These are phyloP conservation scores for Anagrus nilaparvatae DNA, from an alignment of 1,140 invertebrate genomes.

Conservation along the genomic window DNA sequence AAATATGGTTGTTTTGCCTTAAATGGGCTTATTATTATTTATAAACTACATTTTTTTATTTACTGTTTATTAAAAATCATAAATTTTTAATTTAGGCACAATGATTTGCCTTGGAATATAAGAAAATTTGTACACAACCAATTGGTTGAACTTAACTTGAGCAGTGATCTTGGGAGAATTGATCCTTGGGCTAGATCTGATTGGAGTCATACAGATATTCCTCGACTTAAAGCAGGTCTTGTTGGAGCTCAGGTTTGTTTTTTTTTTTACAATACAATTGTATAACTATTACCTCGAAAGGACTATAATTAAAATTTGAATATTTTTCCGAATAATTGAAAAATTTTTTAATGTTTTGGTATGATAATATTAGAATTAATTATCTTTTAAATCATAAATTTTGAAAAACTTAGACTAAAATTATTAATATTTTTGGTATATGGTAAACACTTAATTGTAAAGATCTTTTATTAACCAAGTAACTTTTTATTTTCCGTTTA, in stretches of 20 bases:
- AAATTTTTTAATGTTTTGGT: no score
- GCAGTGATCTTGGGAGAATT: constrained; percentile 58
- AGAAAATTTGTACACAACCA: constrained; percentile 73
- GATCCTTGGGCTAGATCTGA: constrained; percentile 70
- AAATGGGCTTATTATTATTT: constrained; percentile 6
- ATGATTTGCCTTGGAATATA: constrained; percentile 80
- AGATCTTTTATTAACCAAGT: no score
- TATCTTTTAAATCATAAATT: no score
- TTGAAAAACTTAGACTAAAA: no score
- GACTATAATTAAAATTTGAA: no score
- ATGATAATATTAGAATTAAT: no score
- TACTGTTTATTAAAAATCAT: background rate
- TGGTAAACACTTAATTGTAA: no score
- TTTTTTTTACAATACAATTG: constrained; percentile 1
- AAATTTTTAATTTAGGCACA: constrained; percentile 54
- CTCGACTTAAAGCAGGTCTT: constrained; percentile 65
- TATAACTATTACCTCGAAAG: no score
- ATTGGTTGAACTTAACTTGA: constrained; percentile 68
- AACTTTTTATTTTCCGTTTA: no score
- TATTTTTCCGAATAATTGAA: no score
- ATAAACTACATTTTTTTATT: constrained; percentile 11
- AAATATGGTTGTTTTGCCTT: no score
- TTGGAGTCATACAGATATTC: constrained; percentile 85
- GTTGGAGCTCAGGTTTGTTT: constrained; percentile 64
- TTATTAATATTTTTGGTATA: no score